phyloP scores from a whole-genome alignment of 2,113 vertebrate genomes.

The Hippocampus comes region DNA sequence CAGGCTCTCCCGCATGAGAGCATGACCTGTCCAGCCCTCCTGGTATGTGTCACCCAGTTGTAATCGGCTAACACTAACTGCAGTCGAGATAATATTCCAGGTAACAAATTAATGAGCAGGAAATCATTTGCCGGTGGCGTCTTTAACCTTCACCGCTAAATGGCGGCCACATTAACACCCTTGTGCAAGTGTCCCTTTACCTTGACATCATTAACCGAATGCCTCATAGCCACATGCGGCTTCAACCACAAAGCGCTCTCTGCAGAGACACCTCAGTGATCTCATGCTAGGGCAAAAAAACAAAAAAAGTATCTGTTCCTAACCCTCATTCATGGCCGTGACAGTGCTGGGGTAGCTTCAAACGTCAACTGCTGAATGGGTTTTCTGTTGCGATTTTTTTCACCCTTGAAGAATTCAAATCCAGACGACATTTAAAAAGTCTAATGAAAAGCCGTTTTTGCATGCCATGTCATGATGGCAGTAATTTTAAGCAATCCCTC shows the following conservation, averaged over 20 bases:
- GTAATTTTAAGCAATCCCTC: background rate
- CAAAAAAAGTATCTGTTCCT: background rate
- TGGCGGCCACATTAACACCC: slow-evolving; percentile 41
- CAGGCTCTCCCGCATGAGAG: slow-evolving; percentile 14
- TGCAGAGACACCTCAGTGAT: background rate
- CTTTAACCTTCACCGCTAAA: slow-evolving; percentile 42
- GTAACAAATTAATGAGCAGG: slow-evolving; percentile 51
- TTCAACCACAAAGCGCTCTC: slow-evolving; percentile 17
- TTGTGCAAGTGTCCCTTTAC: slow-evolving; percentile 43
- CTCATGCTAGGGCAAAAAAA: background rate
- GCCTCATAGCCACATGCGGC: slow-evolving; percentile 15
- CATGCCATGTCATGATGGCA: no score
- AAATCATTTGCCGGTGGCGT: slow-evolving; percentile 63
- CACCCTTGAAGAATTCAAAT: no score
- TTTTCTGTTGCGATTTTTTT: no score
- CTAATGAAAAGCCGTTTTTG: no score
- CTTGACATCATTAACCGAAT: slow-evolving; percentile 42
- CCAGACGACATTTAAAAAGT: no score
- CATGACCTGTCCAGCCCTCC: slow-evolving; percentile 13
- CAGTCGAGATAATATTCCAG: slow-evolving; percentile 52
- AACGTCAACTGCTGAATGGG: background rate
- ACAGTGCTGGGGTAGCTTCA: background rate
- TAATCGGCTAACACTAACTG: slow-evolving; percentile 25
- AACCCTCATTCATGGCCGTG: background rate
- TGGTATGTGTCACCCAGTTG: slow-evolving; percentile 35